Evolutionary conservation across 2,888 invertebrate species (phyloP), one percentile per base, ranked within the genome.

Genomic region (Drosophila seclusa): DNA sequence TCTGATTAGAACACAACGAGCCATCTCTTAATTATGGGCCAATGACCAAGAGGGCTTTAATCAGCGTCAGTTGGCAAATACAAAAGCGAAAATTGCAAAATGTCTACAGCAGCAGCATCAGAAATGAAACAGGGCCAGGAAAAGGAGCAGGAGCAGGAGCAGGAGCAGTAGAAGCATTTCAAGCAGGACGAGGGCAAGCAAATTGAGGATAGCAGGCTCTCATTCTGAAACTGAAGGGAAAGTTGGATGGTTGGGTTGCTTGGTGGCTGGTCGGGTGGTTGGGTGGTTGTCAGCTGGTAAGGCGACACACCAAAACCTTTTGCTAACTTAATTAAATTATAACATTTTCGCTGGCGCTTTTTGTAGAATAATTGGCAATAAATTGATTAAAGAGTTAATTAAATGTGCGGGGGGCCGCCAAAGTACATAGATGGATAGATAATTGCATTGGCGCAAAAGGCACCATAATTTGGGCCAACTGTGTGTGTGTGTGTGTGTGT

Each of bases 241-340:
- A 40, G 27, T 45, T 53, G 60, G 42, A 36, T 54, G 38, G n/a
- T 27, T 57, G 21, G 21, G 29, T 36, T 16, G 45, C 13, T 21
- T 24, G 16, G 49, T 42, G 49, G 27, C 1, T 11, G 52, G 42
- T 50, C 5, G 13, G 45, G 42, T 57, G 42, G 67, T n/a, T 53
- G 29, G 55, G 38, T n/a, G 49, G 59, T 24, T 58, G 55, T 54
- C 48, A 63, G 58, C 53, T 49, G 58, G 27, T 27, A 59, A 62
- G 54, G 63, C 69, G 79, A 71, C 77, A 85, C 79, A 87, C 76
- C 78, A 78, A 88, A 86, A 83, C 87, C 86, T 84, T 86, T 85
- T 86, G 83, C 87, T 84, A 87, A 84, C 83, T 87, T 87, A 87
- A 87, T 87, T 87, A 89, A 89, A 88, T 87, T 87, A 88, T 77